Evolutionary conservation across 1,140 invertebrate genomes (phyloP).

Genomic region (Calosoma granatense): DNA sequence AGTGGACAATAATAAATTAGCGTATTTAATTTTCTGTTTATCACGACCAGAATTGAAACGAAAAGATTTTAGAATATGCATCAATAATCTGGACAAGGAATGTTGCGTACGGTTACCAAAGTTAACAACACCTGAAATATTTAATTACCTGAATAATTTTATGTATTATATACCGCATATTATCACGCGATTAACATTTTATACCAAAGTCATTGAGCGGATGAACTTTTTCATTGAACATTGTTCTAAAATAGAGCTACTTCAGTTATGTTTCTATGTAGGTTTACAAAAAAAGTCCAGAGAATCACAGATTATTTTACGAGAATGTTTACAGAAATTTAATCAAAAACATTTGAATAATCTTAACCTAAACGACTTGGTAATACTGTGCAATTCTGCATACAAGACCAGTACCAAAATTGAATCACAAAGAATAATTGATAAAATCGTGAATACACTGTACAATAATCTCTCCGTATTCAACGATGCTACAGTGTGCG

Average conservation of each 20-base stretch:
- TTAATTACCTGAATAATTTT: conserved; percentile 23
- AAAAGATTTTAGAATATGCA: neutral
- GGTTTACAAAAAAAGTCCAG: conserved; percentile 26
- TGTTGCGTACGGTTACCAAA: neutral
- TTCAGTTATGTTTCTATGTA: conserved; percentile 30
- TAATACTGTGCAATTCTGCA: conserved; percentile 30
- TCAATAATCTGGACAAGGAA: neutral
- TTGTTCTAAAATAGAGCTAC: conserved; percentile 22
- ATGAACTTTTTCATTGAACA: conserved; percentile 16
- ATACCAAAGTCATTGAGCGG: conserved; percentile 19
- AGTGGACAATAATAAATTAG: neutral
- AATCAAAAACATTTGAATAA: conserved; percentile 17
- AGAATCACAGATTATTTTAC: conserved; percentile 15
- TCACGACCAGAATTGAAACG: neutral
- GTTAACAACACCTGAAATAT: conserved; percentile 13
- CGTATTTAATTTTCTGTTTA: neutral
- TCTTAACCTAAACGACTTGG: conserved; percentile 26
- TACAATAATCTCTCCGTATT: conserved; percentile 28
- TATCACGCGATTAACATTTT: conserved; percentile 24
- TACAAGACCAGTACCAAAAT: conserved; percentile 33
- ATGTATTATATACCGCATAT: conserved; percentile 21
- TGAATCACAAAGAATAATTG: conserved; percentile 20
- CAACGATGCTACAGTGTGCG: conserved; percentile 27
- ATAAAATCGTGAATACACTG: conserved; percentile 23
- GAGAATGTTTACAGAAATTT: neutral